These are phyloP conservation scores for Corythaixoides concolor DNA, from an alignment of 2,113 vertebrate genomes.

Conservation along the genomic window DNA sequence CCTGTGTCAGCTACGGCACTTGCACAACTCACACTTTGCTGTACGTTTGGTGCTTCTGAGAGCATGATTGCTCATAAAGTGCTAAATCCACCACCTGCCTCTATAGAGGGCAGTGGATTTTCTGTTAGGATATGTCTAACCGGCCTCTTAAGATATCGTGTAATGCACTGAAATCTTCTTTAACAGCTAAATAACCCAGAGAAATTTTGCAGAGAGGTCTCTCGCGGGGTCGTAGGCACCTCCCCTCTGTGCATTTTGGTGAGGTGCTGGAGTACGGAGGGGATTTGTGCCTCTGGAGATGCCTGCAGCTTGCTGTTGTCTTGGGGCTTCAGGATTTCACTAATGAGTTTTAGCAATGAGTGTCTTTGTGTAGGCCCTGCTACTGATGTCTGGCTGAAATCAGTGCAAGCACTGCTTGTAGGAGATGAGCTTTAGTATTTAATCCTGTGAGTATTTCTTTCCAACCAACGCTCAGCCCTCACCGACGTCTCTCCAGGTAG, in stretches of 20 bases:
- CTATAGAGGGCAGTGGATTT: background rate
- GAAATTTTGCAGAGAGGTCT: background rate
- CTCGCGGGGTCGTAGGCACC: background rate
- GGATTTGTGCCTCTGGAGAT: background rate
- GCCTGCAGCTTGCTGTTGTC: background rate
- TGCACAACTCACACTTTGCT: background rate
- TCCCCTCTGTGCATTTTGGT: background rate
- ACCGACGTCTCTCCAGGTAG: background rate
- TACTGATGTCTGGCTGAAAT: background rate
- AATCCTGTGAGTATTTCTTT: background rate
- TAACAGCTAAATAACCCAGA: background rate
- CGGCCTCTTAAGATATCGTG: background rate
- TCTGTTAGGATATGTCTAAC: background rate
- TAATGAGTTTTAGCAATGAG: background rate
- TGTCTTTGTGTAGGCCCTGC: background rate
- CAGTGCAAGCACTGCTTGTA: background rate
- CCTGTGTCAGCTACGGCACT: background rate
- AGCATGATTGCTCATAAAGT: background rate
- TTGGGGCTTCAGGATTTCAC: background rate
- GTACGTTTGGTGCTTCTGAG: background rate
- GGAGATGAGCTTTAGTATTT: background rate
- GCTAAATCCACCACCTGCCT: background rate
- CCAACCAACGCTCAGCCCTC: accelerated
- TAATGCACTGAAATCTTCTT: background rate
- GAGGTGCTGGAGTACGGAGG: background rate